Evolutionary conservation across 2,113 vertebrate genomes (phyloP).

Genomic region (Trochalopteron elliotii): DNA sequence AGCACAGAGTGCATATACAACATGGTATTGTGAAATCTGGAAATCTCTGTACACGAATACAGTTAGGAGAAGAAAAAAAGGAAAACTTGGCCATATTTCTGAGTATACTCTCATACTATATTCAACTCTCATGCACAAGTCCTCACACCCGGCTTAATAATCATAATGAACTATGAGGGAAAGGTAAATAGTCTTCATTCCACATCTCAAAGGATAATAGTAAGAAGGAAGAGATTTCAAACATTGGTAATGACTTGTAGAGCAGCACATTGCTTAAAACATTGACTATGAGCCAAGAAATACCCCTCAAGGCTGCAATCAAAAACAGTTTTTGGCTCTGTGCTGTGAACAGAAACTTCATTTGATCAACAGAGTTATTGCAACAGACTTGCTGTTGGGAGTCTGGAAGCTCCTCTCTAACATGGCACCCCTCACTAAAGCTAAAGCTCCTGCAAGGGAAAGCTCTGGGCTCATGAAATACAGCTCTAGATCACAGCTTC

Average conservation of each 20-base stretch:
- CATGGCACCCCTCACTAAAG: neutral
- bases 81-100: neutral
- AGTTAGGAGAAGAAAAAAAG: neutral
- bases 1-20: neutral
- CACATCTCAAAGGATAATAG: conserved; percentile 20
- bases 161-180: conserved; percentile 20
- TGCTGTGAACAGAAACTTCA: conserved; percentile 6
- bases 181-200: conserved; percentile 58
- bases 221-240: conserved; percentile 42
- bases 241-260: conserved; percentile 27
- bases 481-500: neutral
- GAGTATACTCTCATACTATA: neutral
- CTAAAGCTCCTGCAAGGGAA: neutral
- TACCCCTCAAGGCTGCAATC: conserved; percentile 53
- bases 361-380: conserved; percentile 47
- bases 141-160: conserved; percentile 34
- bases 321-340: conserved; percentile 48
- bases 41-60: neutral
- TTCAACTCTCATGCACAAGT: neutral
- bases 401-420: neutral
- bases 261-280: conserved; percentile 37
- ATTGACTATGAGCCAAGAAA: conserved; percentile 18
- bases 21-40: neutral
- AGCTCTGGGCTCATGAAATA: neutral
- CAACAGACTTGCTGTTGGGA: conserved; percentile 30